Evolutionary conservation across 37 sponge, comb jelly and placozoan species (phyloP).

Genomic region (Oopsacas minuta): DNA sequence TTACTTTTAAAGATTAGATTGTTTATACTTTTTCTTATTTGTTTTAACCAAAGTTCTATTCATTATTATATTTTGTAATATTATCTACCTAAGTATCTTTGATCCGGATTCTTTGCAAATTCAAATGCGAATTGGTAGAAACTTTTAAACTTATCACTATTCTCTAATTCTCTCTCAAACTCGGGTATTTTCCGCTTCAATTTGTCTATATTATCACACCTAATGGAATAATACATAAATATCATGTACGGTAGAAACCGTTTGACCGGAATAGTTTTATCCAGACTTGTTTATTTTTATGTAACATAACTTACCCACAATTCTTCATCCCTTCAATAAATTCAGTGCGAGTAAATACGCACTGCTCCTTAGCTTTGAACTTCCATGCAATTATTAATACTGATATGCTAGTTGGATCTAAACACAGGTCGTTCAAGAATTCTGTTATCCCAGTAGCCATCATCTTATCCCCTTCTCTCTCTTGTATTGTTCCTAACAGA

Average conservation of each 20-base stretch:
- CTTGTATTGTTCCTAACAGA: neutral
- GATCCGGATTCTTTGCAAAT: constrained; percentile 90
- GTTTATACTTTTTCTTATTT: neutral
- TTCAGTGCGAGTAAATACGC: constrained; percentile 71
- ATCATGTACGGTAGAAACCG: neutral
- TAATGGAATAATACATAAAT: neutral
- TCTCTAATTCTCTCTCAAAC: constrained; percentile 65
- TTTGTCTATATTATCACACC: constrained; percentile 83
- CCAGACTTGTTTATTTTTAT: too few relatives aligned
- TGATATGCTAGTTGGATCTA: constrained; percentile 66
- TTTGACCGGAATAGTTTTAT: neutral
- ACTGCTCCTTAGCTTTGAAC: constrained; percentile 77
- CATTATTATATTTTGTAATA: neutral
- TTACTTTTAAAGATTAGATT: neutral
- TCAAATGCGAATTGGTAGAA: constrained; percentile 90
- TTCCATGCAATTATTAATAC: constrained; percentile 90
- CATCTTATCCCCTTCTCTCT: constrained; percentile 91
- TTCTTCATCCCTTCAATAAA: constrained; percentile 82
- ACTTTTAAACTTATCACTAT: constrained; percentile 71
- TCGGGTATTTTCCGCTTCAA: constrained; percentile 46
- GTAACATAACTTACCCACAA: constrained; percentile 65
- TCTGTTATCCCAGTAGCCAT: constrained; percentile 66
- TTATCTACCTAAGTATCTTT: constrained; percentile 67
- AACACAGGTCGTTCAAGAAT: constrained; percentile 54
- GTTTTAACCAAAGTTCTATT: neutral